Evolutionary conservation across 2,888 invertebrate genomes (phyloP), one percentile per base, ranked within the genome.

Genomic region (Noctuana brunneofusca): DNA sequence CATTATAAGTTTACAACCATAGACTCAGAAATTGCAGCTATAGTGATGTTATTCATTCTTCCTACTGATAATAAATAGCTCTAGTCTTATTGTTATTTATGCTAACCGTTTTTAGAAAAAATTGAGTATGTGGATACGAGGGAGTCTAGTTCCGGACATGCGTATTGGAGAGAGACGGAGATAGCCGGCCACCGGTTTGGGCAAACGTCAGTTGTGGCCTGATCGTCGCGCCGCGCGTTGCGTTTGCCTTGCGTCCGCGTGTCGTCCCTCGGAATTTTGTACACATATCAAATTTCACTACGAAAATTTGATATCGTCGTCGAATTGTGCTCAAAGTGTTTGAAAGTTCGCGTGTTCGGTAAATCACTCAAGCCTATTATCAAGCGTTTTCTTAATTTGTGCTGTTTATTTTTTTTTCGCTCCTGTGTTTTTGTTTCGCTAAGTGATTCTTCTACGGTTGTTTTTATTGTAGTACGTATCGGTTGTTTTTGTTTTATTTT

Each of bases 221-320:
- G 87, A 79, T 80, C 83, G 83, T 75, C 82, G 84, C 73, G 80
- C 73, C 72, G 84, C 70, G 79, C 75, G 89, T 76, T 68, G 78
- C 72, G 75, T 78, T 67, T 56, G 65, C 58, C 22, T 20, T 38
- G 60, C 65, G 70, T 66, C 68, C 68, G 69, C 71, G 70, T 67
- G 66, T 71, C 66, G 62, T 60, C 63, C 71, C 68, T 71, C 75
- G 74, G 77, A 77, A 81, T 75, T 76, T 78, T 75, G 83, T 83
- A 85, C 90, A 90, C 90, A 87, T 90, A 89, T 91, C 89, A 84
- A 88, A 88, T 91, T 91, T 90, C 86, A 85, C 83, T 85, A 85
- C 77, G 84, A 87, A 90, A 91, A 86, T 89, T 90, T 87, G 89
- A 87, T 90, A 89, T 87, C 69, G 90, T 90, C 78, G 90, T 90